These are phyloP conservation scores for Dichetophora obliterata DNA, from an alignment of 2,888 invertebrate species.

Conservation along the genomic window DNA sequence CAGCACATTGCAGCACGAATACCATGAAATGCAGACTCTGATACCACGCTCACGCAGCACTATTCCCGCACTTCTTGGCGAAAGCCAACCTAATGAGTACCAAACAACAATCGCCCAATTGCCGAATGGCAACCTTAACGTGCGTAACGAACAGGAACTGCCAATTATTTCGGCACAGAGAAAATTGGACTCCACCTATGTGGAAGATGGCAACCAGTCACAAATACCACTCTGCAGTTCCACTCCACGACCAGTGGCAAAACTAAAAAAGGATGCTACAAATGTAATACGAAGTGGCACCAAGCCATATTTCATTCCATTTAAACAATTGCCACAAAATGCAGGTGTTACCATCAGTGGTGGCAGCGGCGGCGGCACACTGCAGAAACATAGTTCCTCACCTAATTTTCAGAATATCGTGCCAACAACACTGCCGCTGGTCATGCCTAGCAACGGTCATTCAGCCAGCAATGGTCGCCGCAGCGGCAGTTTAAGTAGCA, in stretches of 20 bases:
- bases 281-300: conserved; percentile 15
- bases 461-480: conserved; percentile 49
- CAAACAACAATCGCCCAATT: conserved; percentile 60
- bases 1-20: conserved; percentile 64
- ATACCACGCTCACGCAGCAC: conserved; percentile 62
- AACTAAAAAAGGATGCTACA: conserved; percentile 10
- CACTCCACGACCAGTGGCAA: conserved; percentile 52
- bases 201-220: conserved; percentile 53
- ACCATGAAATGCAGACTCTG: conserved; percentile 69
- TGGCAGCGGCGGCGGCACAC: conserved; percentile 52
- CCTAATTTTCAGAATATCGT: conserved; percentile 54
- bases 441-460: conserved; percentile 45
- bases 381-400: conserved; percentile 64
- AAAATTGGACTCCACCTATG: conserved; percentile 45
- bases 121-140: conserved; percentile 59
- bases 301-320: conserved; percentile 63
- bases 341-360: conserved; percentile 37
- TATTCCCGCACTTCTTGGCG: conserved; percentile 58
- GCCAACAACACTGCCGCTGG: conserved; percentile 43
- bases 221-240: conserved; percentile 60
- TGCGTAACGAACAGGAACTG: conserved; percentile 45
- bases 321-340: conserved; percentile 58
- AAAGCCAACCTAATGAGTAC: conserved; percentile 55
- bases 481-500: conserved; percentile 60
- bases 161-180: conserved; percentile 30